Conservation (phyloP, 2,113 vertebrate genomes). For the Tiliqua scincoides region DNA sequence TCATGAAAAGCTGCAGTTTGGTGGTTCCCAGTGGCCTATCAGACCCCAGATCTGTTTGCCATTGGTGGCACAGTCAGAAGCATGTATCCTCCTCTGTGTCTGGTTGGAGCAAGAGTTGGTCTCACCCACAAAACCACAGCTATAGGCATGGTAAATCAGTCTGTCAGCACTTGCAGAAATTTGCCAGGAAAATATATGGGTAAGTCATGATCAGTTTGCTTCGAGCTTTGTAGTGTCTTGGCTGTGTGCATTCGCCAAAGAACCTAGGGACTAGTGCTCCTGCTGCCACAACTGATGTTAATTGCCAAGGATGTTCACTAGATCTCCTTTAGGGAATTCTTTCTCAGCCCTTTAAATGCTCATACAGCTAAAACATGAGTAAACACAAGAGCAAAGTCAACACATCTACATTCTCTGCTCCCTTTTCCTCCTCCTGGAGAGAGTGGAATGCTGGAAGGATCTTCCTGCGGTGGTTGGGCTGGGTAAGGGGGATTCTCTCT, state of each 20-base stretch:
- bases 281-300: neutral
- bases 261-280: neutral
- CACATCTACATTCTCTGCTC: neutral
- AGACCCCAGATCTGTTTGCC: neutral
- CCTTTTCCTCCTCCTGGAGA: neutral
- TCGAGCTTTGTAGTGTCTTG: neutral
- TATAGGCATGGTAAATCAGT: neutral
- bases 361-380: fast-evolving
- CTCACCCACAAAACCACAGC: neutral
- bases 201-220: neutral
- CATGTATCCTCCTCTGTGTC: neutral
- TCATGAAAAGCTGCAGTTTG: neutral
- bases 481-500: neutral
- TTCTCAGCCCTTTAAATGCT: neutral
- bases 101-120: neutral
- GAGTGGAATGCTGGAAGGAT: neutral
- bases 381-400: conserved; percentile 17
- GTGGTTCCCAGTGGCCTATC: neutral
- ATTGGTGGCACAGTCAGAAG: neutral
- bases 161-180: neutral
- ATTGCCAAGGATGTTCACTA: neutral
- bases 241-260: neutral
- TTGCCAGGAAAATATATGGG: neutral
- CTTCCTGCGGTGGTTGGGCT: fast-evolving
- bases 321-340: neutral